A percentile compares a stretch with the other conserved stretches of the same genome.
These are phyloP conservation scores for Anoplius nigerrimus DNA, from an alignment of 2,888 invertebrate species.

Conservation along the genomic window DNA sequence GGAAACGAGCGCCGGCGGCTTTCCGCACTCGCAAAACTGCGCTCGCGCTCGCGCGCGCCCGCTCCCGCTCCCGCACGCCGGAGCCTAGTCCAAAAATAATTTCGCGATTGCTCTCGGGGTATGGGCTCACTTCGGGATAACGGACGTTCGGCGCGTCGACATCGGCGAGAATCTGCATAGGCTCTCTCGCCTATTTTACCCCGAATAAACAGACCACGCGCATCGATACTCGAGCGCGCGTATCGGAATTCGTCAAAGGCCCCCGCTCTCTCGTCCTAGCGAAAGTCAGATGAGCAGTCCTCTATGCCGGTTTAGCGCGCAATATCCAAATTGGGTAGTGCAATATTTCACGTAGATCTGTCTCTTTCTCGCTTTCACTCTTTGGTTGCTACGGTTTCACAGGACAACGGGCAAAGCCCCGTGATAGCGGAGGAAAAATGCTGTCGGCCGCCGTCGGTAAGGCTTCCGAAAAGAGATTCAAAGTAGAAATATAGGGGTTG, in stretches of 20 bases:
- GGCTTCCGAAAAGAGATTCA: constrained; percentile 28
- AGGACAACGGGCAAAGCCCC: too few relatives aligned
- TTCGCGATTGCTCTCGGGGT: not conserved
- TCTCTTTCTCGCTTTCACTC: not conserved
- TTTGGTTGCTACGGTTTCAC: not conserved
- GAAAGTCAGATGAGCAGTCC: too few relatives aligned
- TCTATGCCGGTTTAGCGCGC: too few relatives aligned
- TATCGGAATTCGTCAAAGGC: too few relatives aligned
- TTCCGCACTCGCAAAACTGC: constrained; percentile 12
- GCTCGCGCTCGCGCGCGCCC: constrained; percentile 31
- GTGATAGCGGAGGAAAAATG: too few relatives aligned
- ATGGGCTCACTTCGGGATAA: not conserved
- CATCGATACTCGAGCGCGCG: too few relatives aligned
- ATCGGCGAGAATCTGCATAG: too few relatives aligned
- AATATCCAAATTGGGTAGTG: too few relatives aligned
- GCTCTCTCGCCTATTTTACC: too few relatives aligned
- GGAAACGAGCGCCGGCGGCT: constrained; percentile 32
- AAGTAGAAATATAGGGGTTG: constrained; percentile 49
- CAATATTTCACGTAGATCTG: not conserved
- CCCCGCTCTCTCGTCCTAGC: too few relatives aligned
- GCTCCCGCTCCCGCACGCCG: not conserved
- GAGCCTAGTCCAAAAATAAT: not conserved
- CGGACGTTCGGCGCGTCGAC: not conserved
- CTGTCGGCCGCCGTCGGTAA: too few relatives aligned
- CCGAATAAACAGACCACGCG: not conserved